These are phyloP conservation scores for Zeus faber DNA, from an alignment of 2,113 vertebrate genomes.

Conservation along the genomic window DNA sequence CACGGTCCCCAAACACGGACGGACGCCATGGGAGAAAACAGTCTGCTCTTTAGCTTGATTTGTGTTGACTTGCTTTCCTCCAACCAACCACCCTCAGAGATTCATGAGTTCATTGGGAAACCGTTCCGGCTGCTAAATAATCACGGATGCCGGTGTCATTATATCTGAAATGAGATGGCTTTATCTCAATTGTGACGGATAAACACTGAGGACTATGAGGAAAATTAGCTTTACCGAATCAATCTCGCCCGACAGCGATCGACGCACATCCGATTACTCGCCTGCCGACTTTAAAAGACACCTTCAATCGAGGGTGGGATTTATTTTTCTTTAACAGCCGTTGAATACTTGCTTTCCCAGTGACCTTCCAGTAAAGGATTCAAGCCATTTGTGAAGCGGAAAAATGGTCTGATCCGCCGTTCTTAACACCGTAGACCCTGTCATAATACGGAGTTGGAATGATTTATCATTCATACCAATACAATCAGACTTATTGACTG, in stretches of 20 bases:
- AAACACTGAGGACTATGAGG: conserved; percentile 47
- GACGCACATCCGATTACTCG: too few species aligned
- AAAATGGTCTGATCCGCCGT: too few species aligned
- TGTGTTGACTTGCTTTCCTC: conserved; percentile 52
- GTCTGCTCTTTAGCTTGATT: conserved; percentile 59
- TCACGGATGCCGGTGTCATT: conserved; percentile 53
- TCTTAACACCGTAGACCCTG: too few species aligned
- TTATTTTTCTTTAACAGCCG: too few species aligned
- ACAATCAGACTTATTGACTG: too few species aligned
- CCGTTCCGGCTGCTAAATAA: conserved; percentile 59
- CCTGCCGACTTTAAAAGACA: too few species aligned
- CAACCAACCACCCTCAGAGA: conserved; percentile 59
- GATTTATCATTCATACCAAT: too few species aligned
- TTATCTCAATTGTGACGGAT: conserved; percentile 65
- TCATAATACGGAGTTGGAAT: too few species aligned
- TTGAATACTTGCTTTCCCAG: too few species aligned
- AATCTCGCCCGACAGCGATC: conserved; percentile 14
- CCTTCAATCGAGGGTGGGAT: too few species aligned
- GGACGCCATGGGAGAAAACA: conserved; percentile 49
- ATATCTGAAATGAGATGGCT: conserved; percentile 62
- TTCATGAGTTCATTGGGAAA: conserved; percentile 68
- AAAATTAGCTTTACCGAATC: conserved; percentile 52
- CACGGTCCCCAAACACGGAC: conserved; percentile 34
- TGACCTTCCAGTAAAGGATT: too few species aligned
- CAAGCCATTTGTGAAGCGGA: too few species aligned